Percentiles rank a stretch among this genome's conserved stretches.
These are phyloP conservation scores for Xestia ashworthii DNA, from an alignment of 2,888 invertebrate species.

Conservation along the genomic window DNA sequence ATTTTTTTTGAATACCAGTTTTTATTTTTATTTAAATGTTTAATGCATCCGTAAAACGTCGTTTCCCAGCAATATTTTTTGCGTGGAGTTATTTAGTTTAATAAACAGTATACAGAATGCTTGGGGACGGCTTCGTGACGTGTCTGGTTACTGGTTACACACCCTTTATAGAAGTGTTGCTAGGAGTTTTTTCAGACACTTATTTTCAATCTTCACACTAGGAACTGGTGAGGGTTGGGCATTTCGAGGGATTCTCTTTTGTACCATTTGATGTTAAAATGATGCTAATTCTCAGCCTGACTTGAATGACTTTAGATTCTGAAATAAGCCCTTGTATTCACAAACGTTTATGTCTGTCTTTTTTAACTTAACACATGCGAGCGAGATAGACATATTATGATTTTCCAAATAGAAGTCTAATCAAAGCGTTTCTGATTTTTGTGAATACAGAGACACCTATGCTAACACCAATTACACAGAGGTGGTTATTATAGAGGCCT, in stretches of 20 bases:
- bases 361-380: neutral
- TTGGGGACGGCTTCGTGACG: no score
- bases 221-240: neutral
- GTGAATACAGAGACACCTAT: neutral
- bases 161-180: neutral
- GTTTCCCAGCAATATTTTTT: no score
- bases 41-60: no score
- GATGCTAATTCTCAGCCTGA: neutral
- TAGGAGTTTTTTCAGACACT: neutral
- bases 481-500: neutral
- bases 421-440: neutral
- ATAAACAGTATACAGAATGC: no score
- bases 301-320: neutral
- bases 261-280: neutral
- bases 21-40: no score
- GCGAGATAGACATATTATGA: no score
- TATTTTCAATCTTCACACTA: neutral
- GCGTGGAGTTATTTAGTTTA: no score
- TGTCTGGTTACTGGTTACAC: fast-evolving
- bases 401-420: neutral
- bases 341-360: neutral
- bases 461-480: neutral
- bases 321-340: neutral
- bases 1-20: no score
- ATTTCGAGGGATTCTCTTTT: neutral